Evolutionary conservation across 1,140 invertebrate species (phyloP).

Genomic region (Hypsibius dujardini): DNA sequence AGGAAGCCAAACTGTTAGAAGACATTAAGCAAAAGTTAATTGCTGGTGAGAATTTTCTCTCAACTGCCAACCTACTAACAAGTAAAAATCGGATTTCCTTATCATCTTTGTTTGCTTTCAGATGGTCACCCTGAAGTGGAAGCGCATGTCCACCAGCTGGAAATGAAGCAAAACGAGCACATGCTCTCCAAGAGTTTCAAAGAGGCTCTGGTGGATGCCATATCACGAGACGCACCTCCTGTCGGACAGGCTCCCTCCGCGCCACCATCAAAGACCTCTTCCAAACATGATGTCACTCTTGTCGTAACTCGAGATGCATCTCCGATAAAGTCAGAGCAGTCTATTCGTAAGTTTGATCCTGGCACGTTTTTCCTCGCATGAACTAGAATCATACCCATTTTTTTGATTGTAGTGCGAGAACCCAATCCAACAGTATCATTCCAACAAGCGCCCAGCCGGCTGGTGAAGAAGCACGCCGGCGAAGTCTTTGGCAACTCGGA

Average conservation of each 20-base stretch:
- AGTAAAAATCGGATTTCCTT: no score
- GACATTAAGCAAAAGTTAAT: not conserved
- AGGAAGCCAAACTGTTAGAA: conserved; percentile 3
- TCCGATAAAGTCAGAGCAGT: not conserved
- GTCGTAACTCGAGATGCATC: not conserved
- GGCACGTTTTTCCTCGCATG: no score
- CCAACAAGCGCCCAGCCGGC: conserved; percentile 10
- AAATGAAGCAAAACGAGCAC: conserved; percentile 4
- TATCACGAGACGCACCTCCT: no score
- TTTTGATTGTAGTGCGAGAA: not conserved
- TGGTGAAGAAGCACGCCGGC: not conserved
- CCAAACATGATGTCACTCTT: not conserved
- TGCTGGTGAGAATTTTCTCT: not conserved
- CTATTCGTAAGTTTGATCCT: conserved; percentile 1
- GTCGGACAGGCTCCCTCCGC: not conserved
- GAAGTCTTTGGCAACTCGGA: not conserved
- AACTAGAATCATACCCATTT: not conserved
- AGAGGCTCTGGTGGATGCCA: not conserved
- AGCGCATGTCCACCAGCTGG: not conserved
- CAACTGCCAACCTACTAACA: no score
- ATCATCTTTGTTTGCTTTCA: not conserved
- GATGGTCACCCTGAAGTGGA: not conserved
- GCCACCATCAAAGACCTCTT: not conserved
- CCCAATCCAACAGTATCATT: not conserved
- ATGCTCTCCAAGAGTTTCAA: not conserved